Conservation (phyloP, 2,797 vertebrate species). For the Channa striata region DNA sequence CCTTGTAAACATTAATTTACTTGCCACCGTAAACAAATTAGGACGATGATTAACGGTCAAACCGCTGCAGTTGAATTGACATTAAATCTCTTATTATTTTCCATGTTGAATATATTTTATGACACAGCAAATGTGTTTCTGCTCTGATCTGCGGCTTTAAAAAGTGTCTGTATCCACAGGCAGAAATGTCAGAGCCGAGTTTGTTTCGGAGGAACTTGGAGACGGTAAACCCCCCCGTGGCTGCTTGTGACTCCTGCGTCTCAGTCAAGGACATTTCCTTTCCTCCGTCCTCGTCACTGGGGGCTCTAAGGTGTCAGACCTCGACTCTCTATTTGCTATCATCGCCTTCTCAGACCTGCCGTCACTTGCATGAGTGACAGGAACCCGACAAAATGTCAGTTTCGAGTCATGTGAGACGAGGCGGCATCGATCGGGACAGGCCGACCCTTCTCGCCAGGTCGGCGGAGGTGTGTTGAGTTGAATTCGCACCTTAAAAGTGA, state of each 20-base stretch:
- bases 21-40: neutral
- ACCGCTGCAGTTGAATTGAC: neutral
- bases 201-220: neutral
- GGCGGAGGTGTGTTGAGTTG: neutral
- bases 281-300: neutral
- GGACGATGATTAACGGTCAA: neutral
- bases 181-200: neutral
- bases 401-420: neutral
- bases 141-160: too few species aligned
- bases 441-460: conserved; percentile 2
- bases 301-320: neutral
- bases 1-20: too few species aligned
- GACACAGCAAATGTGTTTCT: neutral
- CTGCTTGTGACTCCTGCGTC: neutral
- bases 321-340: neutral
- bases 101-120: neutral
- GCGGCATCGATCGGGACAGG: neutral
- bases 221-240: neutral
- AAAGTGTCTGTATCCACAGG: neutral
- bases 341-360: neutral
- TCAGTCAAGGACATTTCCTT: conserved; percentile 2
- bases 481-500: neutral
- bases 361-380: neutral
- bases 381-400: neutral
- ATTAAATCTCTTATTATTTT: too few species aligned